phyloP scores from a whole-genome alignment of 2,888 invertebrate species.

The Polyommatus iphigenia region DNA sequence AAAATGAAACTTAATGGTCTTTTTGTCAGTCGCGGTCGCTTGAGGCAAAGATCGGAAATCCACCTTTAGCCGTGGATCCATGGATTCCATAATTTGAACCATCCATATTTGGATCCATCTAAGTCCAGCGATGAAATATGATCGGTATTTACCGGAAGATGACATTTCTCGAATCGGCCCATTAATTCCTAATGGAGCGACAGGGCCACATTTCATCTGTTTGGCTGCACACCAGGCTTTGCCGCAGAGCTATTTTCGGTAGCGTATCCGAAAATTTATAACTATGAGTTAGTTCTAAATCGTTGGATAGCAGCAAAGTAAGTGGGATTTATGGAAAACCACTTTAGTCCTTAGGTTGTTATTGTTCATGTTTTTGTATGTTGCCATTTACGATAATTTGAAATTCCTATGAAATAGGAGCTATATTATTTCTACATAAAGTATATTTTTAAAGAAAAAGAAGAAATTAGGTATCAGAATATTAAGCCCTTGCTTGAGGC shows the following conservation, averaged over 20 bases:
- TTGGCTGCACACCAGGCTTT: slow-evolving; percentile 71
- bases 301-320: slow-evolving; percentile 69
- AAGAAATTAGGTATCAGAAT: no score
- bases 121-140: slow-evolving; percentile 63
- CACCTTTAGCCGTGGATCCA: slow-evolving; percentile 45
- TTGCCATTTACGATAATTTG: slow-evolving; percentile 35
- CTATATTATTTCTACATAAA: no score
- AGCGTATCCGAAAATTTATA: slow-evolving; percentile 74
- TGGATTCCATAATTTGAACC: slow-evolving; percentile 27
- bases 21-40: not conserved
- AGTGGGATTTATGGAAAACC: slow-evolving; percentile 69
- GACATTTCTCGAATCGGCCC: slow-evolving; percentile 77
- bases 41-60: slow-evolving; percentile 15
- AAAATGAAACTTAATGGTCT: no score
- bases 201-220: slow-evolving; percentile 75
- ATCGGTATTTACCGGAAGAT: slow-evolving; percentile 73
- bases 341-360: slow-evolving; percentile 62
- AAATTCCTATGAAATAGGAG: no score
- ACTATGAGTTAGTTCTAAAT: slow-evolving; percentile 75
- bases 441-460: no score
- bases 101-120: slow-evolving; percentile 42
- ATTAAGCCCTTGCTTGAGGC: no score
- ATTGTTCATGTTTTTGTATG: slow-evolving; percentile 41
- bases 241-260: slow-evolving; percentile 73
- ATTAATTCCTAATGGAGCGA: slow-evolving; percentile 78